Base-by-base conservation (phyloP, 2,888 invertebrate genomes). In the Meliscaeva auricollis region DNA sequence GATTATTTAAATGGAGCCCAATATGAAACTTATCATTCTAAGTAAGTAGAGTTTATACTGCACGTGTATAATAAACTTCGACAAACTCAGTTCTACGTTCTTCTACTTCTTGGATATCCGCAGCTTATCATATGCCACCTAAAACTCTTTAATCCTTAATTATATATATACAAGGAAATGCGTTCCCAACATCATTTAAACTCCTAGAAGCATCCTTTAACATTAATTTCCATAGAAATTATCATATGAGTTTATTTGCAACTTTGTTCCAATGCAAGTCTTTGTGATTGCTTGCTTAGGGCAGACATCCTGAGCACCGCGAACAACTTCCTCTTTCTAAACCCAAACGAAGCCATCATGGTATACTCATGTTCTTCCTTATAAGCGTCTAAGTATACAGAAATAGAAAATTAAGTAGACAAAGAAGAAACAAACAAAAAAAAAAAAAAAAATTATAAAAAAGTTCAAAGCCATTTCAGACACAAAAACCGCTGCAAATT, bases 381-480 rank as follows among this genome's bases (percentile, higher is more conserved):
- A 26, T 26, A 26, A 26, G 3, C n/a, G 50, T 50, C 48, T 66
- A 1, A 17, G 46, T 11, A 77, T 46, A 30, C 41, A 46, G 48
- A 70, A 58, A 50, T 64, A 15, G 32, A 44, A 76, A 81, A 69
- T 64, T 69, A 75, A 75, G 17, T 56, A 48, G 30, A 35, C 22
- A 54, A 58, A 26, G n/a, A 26, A 7, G 38, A 38, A 38, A 11
- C 9, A 9, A 38, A 38, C 7, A 66, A 62, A 72, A 41, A 13
- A 11, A 17, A 22, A n/a, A n/a, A n/a, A n/a, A n/a, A n/a, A n/a
- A n/a, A n/a, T n/a, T n/a, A n/a, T n/a, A 56, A 58, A 70, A 26
- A 62, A 54, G 35, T 54, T 11, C 11, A 76, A 66, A 52, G 26
- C 58, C 50, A 72, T 72, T 50, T 72, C 81, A 81, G 72, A 81